These are phyloP conservation scores for Drosophila borborema DNA, from an alignment of 2,888 invertebrate species.

Conservation along the genomic window DNA sequence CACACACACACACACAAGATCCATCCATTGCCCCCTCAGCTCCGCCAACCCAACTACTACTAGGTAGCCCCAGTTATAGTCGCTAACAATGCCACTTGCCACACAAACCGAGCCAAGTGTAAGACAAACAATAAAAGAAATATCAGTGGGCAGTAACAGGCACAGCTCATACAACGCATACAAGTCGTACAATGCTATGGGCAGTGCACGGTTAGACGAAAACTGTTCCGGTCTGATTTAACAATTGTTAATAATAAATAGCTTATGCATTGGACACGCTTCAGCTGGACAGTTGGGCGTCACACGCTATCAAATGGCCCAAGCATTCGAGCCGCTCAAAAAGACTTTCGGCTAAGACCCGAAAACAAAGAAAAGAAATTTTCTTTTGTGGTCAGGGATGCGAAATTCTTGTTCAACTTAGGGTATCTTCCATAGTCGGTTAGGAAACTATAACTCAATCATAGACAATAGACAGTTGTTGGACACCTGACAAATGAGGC, in stretches of 20 bases:
- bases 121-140: conserved; percentile 62
- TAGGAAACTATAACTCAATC: conserved; percentile 15
- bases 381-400: conserved; percentile 35
- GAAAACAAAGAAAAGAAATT: conserved; percentile 34
- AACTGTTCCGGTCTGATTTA: conserved; percentile 84
- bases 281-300: conserved; percentile 47
- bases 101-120: conserved; percentile 47
- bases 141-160: conserved; percentile 58
- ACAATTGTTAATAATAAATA: conserved; percentile 83
- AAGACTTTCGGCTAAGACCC: conserved; percentile 35
- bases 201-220: conserved; percentile 46
- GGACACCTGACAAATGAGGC: conserved; percentile 76
- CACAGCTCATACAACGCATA: conserved; percentile 21
- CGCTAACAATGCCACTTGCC: conserved; percentile 74
- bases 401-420: conserved; percentile 26
- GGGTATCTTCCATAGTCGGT: conserved; percentile 16
- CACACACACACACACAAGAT: conserved; percentile 20
- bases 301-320: conserved; percentile 43
- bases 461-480: conserved; percentile 54
- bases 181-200: conserved; percentile 25
- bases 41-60: too few species aligned
- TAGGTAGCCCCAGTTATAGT: conserved; percentile 21
- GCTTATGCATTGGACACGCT: conserved; percentile 77
- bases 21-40: background rate
- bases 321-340: conserved; percentile 13